Evolutionary conservation across 2,113 vertebrate species (phyloP).

Genomic region (Willisornis vidua): DNA sequence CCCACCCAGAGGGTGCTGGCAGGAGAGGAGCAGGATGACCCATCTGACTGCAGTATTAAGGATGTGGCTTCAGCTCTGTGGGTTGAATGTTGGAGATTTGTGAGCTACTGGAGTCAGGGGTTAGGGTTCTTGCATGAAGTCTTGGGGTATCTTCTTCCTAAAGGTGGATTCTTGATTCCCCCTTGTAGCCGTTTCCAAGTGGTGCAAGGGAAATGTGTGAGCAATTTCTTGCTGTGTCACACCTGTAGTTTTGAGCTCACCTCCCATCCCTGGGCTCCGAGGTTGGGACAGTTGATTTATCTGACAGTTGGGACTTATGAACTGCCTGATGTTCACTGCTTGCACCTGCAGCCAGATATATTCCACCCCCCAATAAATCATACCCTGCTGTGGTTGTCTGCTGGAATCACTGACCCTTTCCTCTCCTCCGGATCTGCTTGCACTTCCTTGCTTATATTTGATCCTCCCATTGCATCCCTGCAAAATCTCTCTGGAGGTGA

Average conservation of each 20-base stretch:
- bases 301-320: not conserved
- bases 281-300: not conserved
- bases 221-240: not conserved
- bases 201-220: not conserved
- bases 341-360: not conserved
- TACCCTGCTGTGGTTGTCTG: not conserved
- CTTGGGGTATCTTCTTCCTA: not conserved
- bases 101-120: not conserved
- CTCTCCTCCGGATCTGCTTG: not conserved
- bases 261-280: not conserved
- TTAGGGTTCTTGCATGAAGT: not conserved
- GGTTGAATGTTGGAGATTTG: not conserved
- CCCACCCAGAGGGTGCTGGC: not conserved
- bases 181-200: not conserved
- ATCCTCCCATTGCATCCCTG: not conserved
- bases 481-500: not conserved
- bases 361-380: not conserved
- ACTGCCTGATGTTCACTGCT: not conserved
- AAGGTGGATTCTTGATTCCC: not conserved
- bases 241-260: not conserved
- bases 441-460: conserved; percentile 17
- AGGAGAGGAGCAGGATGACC: not conserved
- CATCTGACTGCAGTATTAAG: not conserved
- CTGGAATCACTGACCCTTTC: not conserved
- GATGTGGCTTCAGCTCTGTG: not conserved